A percentile compares a stretch with the other conserved stretches of the same genome.
Evolutionary conservation across 2,113 vertebrate species (phyloP).

Genomic region (Chrysemys picta): DNA sequence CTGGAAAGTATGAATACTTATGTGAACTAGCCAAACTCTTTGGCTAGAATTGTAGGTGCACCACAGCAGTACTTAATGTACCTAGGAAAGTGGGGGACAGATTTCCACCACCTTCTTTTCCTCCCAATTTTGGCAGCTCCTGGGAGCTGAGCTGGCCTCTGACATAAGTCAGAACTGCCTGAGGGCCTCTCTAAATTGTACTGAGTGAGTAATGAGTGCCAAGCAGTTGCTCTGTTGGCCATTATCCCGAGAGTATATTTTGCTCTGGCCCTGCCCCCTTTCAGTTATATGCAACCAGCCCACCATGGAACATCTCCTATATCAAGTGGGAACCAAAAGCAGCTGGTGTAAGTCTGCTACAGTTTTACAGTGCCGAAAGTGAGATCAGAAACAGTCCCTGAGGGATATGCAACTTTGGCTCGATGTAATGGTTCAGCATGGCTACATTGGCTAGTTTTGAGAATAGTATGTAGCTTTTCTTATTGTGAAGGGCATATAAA

Average conservation of each 20-base stretch:
- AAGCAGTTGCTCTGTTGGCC: background rate
- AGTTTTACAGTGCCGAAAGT: background rate
- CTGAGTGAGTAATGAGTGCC: background rate
- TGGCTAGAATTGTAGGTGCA: background rate
- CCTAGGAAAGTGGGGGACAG: background rate
- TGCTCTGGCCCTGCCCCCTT: background rate
- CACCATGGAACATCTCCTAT: background rate
- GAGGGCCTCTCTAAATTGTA: background rate
- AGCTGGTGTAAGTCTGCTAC: background rate
- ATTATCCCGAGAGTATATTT: background rate
- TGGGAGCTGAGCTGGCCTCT: background rate
- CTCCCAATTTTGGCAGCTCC: background rate
- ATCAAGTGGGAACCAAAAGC: background rate
- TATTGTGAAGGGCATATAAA: background rate
- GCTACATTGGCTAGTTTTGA: background rate
- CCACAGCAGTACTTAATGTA: background rate
- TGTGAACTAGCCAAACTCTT: background rate
- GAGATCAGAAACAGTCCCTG: background rate
- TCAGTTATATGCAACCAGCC: background rate
- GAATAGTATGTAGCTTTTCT: rapidly evolving
- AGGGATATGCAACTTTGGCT: background rate
- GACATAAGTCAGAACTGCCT: background rate
- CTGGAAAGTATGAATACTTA: background rate
- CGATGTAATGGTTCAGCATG: background rate
- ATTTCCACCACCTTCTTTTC: background rate